Base-by-base conservation (phyloP, 1,140 invertebrate species). In the Drosophila chauvacae region DNA sequence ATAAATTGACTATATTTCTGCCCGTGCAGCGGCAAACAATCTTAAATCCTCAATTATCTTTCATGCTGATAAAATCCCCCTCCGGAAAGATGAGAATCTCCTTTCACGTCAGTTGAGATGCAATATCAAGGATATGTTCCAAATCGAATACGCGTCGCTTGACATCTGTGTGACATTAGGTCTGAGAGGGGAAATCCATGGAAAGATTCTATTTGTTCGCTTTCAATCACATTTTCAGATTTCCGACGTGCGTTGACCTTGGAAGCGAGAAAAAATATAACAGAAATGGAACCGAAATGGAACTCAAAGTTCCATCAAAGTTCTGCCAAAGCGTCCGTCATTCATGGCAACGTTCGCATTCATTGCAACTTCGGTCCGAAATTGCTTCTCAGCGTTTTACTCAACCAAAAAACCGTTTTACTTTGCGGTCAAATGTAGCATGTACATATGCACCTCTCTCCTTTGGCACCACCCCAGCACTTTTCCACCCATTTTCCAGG, bases 391-490 rank as follows among this genome's bases (percentile, higher is more conserved):
- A 72, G 56, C 81, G 77, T 61, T 85, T 77, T 69, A 60, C 78
- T 70, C 73, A 66, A 78, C 73, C 74, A 73, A 64, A 81, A 85
- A 86, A 85, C 63, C 78, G 82, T 85, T 85, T 86, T 86, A 86
- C 81, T 86, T 85, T 85, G 81, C 84, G 81, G 81, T 85, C 81
- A 86, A 85, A 84, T 81, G 81, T 84, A 84, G 77, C 81, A 84
- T 84, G 81, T 84, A 83, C 81, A 84, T 81, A 86, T 84, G 71
- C 66, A 60, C 65, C 77, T 44, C 23, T 13, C 60, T 33, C 35
- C 11, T 16, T 14, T 9, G 47, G 23, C 41, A 10, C n/a, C 45
- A 16, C 33, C 37, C 26, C 30, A 4, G 28, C 33, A 13, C 7
- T 55, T 28, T 30, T 39, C 47, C 65, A 53, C 0, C 66, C 45